Evolutionary conservation across 2,888 invertebrate genomes (phyloP), one percentile per base, ranked within the genome.

Genomic region (Orthosia gracilis): DNA sequence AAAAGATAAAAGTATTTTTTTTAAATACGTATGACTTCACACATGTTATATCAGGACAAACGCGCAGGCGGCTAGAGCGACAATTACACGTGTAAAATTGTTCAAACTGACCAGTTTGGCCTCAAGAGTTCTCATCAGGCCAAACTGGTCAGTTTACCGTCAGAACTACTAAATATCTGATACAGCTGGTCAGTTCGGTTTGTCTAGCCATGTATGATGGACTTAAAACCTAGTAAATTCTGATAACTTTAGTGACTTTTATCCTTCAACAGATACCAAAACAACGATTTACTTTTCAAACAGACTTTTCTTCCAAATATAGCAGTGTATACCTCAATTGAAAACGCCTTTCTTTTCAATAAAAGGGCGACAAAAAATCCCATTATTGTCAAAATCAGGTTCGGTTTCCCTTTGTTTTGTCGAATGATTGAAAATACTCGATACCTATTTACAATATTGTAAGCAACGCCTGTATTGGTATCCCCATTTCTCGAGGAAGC

Each of bases 391-490:
- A 70, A 66, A 69, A 71, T 55, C 12, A 52, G 47, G 18, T 58
- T 64, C 17, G 69, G 59, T 58, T 78, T 78, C 55, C 62, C 31
- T 68, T 81, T 78, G 83, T 78, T 68, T 78, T 21, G 58, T 18
- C 31, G 18, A 66, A 77, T 83, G 69, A 78, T 75, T 76, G 68
- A 73, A 85, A 85, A 66, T 70, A 73, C 69, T 65, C 79, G 62
- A 75, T 77, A 78, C 49, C 63, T 59, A 74, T 73, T 73, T 64
- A 79, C 64, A 78, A 71, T 73, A 85, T 79, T 66, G 47, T 54
- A 68, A 78, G 54, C 55, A 73, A 65, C 62, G 63, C 63, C 59
- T 72, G 52, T 66, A 63, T 73, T 63, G 57, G 72, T 74, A 78
- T 69, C 64, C 31, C 69, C 40, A 58, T 73, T 85, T 65, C 80